Base-by-base conservation (phyloP, 2,888 invertebrate genomes). In the Nemapogon koenigi region DNA sequence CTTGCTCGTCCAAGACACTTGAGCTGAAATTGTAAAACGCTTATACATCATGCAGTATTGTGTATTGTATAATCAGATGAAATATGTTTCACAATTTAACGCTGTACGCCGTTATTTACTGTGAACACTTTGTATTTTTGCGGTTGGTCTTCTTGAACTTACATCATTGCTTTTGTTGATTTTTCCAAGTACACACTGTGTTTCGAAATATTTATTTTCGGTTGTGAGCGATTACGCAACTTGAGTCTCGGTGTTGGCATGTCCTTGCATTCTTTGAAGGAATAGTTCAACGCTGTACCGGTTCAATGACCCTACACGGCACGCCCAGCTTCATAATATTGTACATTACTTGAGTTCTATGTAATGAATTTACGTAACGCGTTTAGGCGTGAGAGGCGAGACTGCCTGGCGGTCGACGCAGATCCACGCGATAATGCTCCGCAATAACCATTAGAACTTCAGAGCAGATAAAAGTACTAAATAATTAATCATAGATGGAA, bases 181-280 rank as follows among this genome's bases (percentile, higher is more conserved):
- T 31, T n/a, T 22, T 37, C 28, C 28, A 37, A 28, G 18, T 29
- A 18, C 16, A 31, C 25, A 14, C 10, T 16, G 63, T 62, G 51
- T 51, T 61, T 57, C 56, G 55, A 55, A 67, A 69, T 57, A 45
- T 62, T 57, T 57, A 49, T 53, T 48, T 58, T 45, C 38, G 38
- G 56, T 52, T 44, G 54, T 54, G 59, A 58, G 64, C 57, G 58
- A 44, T 49, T 43, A 44, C 45, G 53, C 49, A 52, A 10, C 10
- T 6, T 22, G 22, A 22, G 6, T 22, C 6, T 7, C 6, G 6
- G 22, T 22, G 10, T 22, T 6, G 22, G 6, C 22, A 57, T 64
- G 70, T 66, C 70, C 69, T 71, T 71, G 72, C 71, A 72, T 72
- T 71, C 71, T 70, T 70, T 54, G 52, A 59, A 59, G 59, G 59